These are phyloP conservation scores for Syritta pipiens DNA, from an alignment of 2,888 invertebrate genomes.

Conservation along the genomic window DNA sequence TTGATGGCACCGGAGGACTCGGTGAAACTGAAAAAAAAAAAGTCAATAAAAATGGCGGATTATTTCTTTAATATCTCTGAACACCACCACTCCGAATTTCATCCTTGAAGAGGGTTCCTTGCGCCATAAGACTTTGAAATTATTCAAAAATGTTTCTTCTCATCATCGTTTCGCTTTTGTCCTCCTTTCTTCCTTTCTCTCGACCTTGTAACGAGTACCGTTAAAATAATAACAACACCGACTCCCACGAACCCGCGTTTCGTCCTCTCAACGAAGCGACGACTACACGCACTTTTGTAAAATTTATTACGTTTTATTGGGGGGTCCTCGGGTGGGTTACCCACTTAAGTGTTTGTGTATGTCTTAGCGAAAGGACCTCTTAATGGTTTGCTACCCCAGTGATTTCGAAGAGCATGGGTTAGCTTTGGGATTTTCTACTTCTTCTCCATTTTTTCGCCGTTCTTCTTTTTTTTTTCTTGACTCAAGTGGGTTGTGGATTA, in stretches of 20 bases:
- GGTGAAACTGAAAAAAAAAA: constrained; percentile 22
- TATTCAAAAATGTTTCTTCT: constrained; percentile 37
- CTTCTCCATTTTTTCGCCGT: background rate
- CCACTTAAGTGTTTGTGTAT: constrained; percentile 57
- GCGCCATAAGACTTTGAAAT: constrained; percentile 56
- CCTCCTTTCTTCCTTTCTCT: background rate
- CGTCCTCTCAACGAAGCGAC: too few species aligned
- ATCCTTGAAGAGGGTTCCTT: constrained; percentile 39
- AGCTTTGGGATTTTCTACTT: constrained; percentile 14
- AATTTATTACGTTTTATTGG: constrained; percentile 64
- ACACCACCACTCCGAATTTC: background rate
- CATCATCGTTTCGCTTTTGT: background rate
- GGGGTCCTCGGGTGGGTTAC: constrained; percentile 48
- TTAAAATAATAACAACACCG: constrained; percentile 27
- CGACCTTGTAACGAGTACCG: constrained; percentile 3
- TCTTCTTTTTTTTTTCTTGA: background rate
- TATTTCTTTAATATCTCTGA: constrained; percentile 61
- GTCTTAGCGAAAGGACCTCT: constrained; percentile 41
- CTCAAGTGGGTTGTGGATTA: constrained; percentile 31
- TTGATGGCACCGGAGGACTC: constrained; percentile 28
- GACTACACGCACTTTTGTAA: constrained; percentile 30
- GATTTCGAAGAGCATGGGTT: constrained; percentile 6
- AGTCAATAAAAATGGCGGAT: constrained; percentile 64
- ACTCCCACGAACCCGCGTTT: too few species aligned
- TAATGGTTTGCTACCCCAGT: constrained; percentile 41